Evolutionary conservation across 2,113 vertebrate genomes (phyloP).

Genomic region (human (Homo sapiens)): DNA sequence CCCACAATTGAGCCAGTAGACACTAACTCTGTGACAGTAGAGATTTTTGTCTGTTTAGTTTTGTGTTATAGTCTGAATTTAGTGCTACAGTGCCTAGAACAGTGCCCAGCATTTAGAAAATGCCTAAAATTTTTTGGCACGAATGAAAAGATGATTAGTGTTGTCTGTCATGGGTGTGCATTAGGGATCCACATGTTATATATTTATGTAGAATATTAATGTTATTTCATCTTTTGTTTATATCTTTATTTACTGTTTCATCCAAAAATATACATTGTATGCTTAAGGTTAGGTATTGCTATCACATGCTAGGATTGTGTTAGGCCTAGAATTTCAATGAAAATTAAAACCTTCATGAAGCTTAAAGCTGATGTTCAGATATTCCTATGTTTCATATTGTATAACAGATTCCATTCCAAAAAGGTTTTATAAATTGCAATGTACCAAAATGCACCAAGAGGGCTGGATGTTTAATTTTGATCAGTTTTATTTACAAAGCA

Average conservation of each 20-base stretch:
- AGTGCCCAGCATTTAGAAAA: background rate
- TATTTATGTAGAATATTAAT: background rate
- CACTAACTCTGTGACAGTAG: too few species aligned
- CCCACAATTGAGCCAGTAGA: background rate
- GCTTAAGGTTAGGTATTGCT: background rate
- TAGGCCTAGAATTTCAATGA: background rate
- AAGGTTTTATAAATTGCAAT: background rate
- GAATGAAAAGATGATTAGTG: background rate
- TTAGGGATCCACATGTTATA: background rate
- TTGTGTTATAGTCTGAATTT: background rate
- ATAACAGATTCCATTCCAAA: background rate
- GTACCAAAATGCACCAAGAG: background rate
- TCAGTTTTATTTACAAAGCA: background rate
- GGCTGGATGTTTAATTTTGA: background rate
- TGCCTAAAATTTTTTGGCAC: background rate
- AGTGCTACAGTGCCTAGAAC: background rate
- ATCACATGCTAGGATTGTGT: background rate
- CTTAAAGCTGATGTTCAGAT: background rate
- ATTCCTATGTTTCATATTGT: background rate
- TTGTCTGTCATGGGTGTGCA: background rate
- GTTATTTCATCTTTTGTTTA: background rate
- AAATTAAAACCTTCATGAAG: background rate
- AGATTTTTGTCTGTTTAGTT: background rate
- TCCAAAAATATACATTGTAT: background rate
- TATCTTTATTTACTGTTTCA: background rate